Base-by-base conservation (phyloP, 2,888 invertebrate genomes). In the Drosophila heteroneura region DNA sequence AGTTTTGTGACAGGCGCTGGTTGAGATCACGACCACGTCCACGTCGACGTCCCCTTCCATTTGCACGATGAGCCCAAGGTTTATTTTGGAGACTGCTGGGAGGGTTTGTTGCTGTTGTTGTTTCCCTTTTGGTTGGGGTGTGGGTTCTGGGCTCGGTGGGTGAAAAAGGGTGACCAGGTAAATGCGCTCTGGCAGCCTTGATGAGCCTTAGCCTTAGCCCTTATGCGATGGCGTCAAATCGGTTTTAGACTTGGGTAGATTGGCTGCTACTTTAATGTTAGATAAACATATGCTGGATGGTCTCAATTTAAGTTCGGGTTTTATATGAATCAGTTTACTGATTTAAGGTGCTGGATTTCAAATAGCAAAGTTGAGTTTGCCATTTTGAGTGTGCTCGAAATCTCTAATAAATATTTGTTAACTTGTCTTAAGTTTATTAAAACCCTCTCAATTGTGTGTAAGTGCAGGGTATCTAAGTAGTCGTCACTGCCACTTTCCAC, bases 111-210 rank as follows among this genome's bases (percentile, higher is more conserved):
- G 51, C 19, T 19, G 16, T 28, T 49, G 19, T 9, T 49, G 28
- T 28, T 53, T 37, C 0, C 39, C 28, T 30, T 57, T 41, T 37
- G 30, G 30, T 14, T 52, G 26, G 58, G 53, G 53, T 37, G 47
- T 56, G 52, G 65, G 61, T 39, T 41, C 19, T 19, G 41, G 57
- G 49, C 61, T 64, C 19, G 81, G 85, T 82, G 89, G 86, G 77
- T 85, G 87, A 85, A 87, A 87, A 89, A 89, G 85, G 85, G 90
- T 88, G 86, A 81, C 66, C 82, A 88, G 83, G 89, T 89, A 78
- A 80, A 68, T 65, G 68, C 82, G 87, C 85, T 85, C 79, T 61
- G 76, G 35, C 71, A 70, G 56, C 62, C 37, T 56, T 39, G 54
- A 22, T 39, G 52, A 51, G 47, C 61, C 51, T 59, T 26, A 53